Evolutionary conservation across 2,797 vertebrate species (phyloP), one percentile per base, ranked within the genome.

Genomic region (Neoniphon sammara): DNA sequence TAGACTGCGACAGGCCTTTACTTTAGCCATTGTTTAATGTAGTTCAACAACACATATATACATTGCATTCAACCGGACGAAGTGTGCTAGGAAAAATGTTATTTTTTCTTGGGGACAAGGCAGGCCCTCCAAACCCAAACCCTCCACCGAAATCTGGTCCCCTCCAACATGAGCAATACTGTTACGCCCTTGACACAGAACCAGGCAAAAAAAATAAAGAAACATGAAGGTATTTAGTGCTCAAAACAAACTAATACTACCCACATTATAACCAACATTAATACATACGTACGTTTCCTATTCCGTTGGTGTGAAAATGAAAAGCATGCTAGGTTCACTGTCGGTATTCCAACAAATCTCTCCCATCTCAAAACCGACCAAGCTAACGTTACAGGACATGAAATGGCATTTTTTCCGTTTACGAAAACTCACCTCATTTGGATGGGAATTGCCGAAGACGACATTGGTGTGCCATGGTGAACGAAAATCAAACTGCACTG

Each of bases 371-470:
- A 46, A 18, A n/a, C 27, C 55, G 14, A 30, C 30, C 18, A 2
- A 1, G 36, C 62, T 18, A 36, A 50, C 72, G 20, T 34, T 59
- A 54, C 59, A 44, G 21, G 30, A 25, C n/a, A 34, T 0, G 5
- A 70, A 65, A 46, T 57, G 1, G 63, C 71, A 8, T 72, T 75
- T 70, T 36, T 8, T 20, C 4, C 5, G 0, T 4, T 21, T 18
- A 2, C 15, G 0, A 11, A 64, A 23, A 85, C 89, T 89, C 83
- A 91, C 91, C 88, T 92, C 86, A 89, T 85, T 60, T 80, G 82
- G 55, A 18, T 27, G 66, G 18, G 9, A 44, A 5, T 44, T 2
- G 62, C 9, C 56, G 46, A 17, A 7, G 70, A 15, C 31, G 63
- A 42, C 50, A 60, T 30, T 5, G 58, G 36, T 23, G 58, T 4